Evolutionary conservation across 2,888 invertebrate species (phyloP).

Genomic region (Ophioninae sp.): DNA sequence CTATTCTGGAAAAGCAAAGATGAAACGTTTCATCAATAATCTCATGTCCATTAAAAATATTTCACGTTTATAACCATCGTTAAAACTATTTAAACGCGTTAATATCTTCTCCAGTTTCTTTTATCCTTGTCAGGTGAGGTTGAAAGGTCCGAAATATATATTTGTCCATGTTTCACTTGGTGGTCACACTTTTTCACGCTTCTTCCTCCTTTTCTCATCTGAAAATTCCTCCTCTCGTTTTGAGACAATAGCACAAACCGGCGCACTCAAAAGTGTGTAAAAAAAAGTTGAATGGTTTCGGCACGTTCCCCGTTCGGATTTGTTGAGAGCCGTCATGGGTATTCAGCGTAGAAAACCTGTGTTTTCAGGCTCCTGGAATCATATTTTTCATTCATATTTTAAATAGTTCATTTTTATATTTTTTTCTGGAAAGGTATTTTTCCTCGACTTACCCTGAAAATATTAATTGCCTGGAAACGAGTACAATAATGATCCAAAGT

Average conservation of each 20-base stretch:
- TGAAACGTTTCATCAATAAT: conserved; percentile 38
- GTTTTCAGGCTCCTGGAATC: not conserved
- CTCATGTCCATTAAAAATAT: conserved; percentile 37
- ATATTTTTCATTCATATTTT: not conserved
- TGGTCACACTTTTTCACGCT: conserved; percentile 12
- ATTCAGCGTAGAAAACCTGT: not conserved
- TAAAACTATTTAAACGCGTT: conserved; percentile 56
- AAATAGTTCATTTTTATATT: not conserved
- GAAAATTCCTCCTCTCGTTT: not conserved
- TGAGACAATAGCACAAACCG: not conserved
- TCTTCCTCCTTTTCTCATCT: conserved; percentile 3
- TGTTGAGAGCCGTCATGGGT: not conserved
- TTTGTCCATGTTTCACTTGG: not conserved
- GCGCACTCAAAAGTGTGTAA: not conserved
- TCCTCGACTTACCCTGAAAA: not conserved
- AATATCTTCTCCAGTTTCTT: conserved; percentile 42
- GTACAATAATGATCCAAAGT: not conserved
- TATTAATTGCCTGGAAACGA: not conserved
- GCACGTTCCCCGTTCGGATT: not conserved
- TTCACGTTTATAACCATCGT: conserved; percentile 56
- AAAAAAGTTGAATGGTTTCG: not conserved
- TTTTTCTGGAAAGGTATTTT: not conserved
- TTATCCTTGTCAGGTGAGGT: conserved; percentile 30
- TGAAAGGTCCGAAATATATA: conserved; percentile 32
- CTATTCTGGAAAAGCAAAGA: conserved; percentile 10